Percentiles rank a stretch among this genome's conserved stretches.
Evolutionary conservation across 2,888 invertebrate genomes (phyloP).

Genomic region (Diachrysia chrysitis): DNA sequence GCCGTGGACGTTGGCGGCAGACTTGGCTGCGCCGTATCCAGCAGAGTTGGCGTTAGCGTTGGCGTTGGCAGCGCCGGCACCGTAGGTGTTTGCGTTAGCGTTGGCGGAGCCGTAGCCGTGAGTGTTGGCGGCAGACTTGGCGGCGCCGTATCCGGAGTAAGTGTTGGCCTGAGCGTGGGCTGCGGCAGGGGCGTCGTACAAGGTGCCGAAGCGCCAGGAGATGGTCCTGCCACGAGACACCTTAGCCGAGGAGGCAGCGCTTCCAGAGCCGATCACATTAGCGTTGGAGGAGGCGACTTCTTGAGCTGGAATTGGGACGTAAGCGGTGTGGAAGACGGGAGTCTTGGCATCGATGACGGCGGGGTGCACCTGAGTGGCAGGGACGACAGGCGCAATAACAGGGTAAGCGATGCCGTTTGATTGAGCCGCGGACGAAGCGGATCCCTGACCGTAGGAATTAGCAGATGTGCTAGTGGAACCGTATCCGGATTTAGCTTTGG

Average conservation of each 20-base stretch:
- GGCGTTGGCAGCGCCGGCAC: constrained; percentile 65
- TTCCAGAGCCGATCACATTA: constrained; percentile 69
- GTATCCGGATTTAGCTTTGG: constrained; percentile 70
- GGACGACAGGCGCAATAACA: constrained; percentile 22
- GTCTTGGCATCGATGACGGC: constrained; percentile 68
- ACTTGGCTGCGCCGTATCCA: constrained; percentile 67
- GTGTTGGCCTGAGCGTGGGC: constrained; percentile 63
- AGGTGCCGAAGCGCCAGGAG: constrained; percentile 81
- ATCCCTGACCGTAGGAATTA: constrained; percentile 69
- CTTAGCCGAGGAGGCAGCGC: constrained; percentile 68
- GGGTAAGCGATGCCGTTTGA: constrained; percentile 62
- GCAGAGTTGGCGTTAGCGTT: constrained; percentile 68
- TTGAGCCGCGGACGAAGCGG: constrained; percentile 74
- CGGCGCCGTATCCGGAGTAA: constrained; percentile 51
- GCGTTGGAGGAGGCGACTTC: constrained; percentile 72
- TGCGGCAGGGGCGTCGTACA: constrained; percentile 71
- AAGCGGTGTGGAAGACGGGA: constrained; percentile 69
- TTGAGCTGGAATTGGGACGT: constrained; percentile 54
- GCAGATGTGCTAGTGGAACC: constrained; percentile 72
- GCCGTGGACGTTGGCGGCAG: constrained; percentile 56
- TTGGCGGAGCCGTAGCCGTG: constrained; percentile 62
- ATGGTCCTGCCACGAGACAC: constrained; percentile 64
- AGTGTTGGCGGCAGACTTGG: constrained; percentile 61
- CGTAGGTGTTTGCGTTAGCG: constrained; percentile 69
- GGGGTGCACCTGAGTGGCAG: constrained; percentile 49